Conservation (phyloP, 2,113 vertebrate genomes). For the Marmota flaviventris region DNA sequence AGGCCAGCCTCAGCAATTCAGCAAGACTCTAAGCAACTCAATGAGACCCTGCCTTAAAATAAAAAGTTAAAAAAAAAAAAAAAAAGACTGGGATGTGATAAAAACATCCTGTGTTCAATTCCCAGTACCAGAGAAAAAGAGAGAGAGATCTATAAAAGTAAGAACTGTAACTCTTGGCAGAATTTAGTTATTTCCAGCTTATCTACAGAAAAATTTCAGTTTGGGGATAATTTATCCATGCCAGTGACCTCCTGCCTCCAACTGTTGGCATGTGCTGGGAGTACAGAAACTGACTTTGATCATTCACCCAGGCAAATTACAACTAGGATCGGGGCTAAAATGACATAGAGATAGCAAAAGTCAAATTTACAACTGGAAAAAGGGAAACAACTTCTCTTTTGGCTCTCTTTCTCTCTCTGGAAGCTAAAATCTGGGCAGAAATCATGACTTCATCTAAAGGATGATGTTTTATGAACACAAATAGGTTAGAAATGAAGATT, state of each 20-base stretch:
- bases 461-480: not conserved
- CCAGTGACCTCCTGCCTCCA: not conserved
- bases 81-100: no score
- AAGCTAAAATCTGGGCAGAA: not conserved
- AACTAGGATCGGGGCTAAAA: not conserved
- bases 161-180: constrained; percentile 22
- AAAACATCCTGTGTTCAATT: no score
- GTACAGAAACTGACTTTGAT: not conserved
- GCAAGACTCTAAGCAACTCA: no score
- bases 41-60: no score
- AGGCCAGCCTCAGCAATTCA: no score
- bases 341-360: not conserved
- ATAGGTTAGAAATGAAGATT: not conserved
- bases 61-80: no score
- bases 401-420: not conserved
- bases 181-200: constrained; percentile 24
- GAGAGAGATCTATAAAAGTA: not conserved
- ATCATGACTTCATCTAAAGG: not conserved
- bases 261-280: not conserved
- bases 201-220: constrained; percentile 12
- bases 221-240: not conserved
- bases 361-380: not conserved
- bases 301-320: not conserved
- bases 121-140: no score
- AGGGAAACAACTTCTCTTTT: not conserved